Evolutionary conservation across 2,113 vertebrate genomes (phyloP).

Genomic region (Ammodytes dubius): DNA sequence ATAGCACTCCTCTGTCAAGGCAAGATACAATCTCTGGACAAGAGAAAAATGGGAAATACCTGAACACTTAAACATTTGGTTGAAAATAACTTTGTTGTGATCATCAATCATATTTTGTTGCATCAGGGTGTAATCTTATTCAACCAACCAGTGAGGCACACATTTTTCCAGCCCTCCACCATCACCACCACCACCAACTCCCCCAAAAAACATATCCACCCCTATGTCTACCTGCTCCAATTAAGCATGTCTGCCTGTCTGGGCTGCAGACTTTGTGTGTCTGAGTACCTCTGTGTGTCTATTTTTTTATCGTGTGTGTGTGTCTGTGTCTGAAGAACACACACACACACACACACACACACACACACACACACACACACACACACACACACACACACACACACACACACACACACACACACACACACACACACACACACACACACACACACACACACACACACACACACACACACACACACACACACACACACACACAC

Average conservation of each 20-base stretch:
- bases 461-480: background rate
- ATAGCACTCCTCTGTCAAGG: conserved; percentile 21
- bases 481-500: background rate
- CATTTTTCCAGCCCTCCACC: conserved; percentile 29
- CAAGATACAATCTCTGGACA: conserved; percentile 44
- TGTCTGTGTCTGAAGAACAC: background rate
- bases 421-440: no score
- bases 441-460: background rate
- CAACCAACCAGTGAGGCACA: conserved; percentile 18
- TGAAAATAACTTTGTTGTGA: conserved; percentile 20
- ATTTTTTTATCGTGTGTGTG: background rate
- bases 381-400: no score
- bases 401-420: no score
- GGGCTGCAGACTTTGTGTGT: conserved; percentile 5
- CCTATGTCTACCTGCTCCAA: conserved; percentile 55
- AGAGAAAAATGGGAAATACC: conserved; percentile 43
- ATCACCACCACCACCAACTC: conserved; percentile 30
- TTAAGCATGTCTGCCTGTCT: conserved; percentile 40
- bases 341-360: background rate
- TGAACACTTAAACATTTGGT: conserved; percentile 18
- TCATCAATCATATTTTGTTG: conserved; percentile 28
- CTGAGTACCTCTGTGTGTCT: conserved; percentile 1
- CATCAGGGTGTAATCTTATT: conserved; percentile 15
- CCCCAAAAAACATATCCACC: conserved; percentile 39
- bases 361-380: no score